Conservation (phyloP, 2,113 vertebrate genomes). For the Macrotis lagotis region DNA sequence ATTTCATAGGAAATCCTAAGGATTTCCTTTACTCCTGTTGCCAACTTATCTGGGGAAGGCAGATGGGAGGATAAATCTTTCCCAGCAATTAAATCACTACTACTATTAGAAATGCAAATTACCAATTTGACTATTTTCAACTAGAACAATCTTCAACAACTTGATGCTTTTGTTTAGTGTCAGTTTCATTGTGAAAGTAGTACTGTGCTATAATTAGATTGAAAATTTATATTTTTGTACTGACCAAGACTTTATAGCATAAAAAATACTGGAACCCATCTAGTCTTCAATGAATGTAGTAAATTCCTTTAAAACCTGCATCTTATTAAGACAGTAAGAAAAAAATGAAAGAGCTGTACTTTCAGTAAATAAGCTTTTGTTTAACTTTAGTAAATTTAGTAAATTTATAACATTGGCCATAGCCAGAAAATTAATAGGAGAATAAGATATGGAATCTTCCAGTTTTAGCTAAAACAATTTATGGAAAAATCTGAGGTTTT, state of each 20-base stretch:
- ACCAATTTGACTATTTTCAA: conserved; percentile 33
- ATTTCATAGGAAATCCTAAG: background rate
- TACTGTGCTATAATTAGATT: conserved; percentile 31
- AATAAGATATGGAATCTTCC: background rate
- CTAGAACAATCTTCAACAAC: conserved; percentile 25
- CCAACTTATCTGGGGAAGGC: conserved; percentile 9
- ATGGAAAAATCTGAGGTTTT: background rate
- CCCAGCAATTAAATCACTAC: background rate
- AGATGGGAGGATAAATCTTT: conserved; percentile 39
- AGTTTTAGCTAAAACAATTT: background rate
- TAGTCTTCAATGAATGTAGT: background rate
- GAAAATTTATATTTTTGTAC: conserved; percentile 8
- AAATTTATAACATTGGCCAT: background rate
- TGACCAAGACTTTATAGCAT: background rate
- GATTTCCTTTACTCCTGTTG: background rate
- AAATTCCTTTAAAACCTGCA: background rate
- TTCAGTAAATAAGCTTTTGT: conserved; percentile 1
- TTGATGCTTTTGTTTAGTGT: conserved; percentile 43
- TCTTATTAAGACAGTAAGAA: background rate
- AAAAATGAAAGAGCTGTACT: background rate
- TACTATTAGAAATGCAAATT: conserved; percentile 20
- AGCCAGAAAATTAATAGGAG: conserved; percentile 7
- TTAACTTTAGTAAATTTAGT: conserved; percentile 33
- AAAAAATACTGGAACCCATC: background rate
- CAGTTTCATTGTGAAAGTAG: conserved; percentile 14